Evolutionary conservation across 2,888 invertebrate genomes (phyloP), one percentile per base, ranked within the genome.

Genomic region (Thysanoteuthis rhombus): DNA sequence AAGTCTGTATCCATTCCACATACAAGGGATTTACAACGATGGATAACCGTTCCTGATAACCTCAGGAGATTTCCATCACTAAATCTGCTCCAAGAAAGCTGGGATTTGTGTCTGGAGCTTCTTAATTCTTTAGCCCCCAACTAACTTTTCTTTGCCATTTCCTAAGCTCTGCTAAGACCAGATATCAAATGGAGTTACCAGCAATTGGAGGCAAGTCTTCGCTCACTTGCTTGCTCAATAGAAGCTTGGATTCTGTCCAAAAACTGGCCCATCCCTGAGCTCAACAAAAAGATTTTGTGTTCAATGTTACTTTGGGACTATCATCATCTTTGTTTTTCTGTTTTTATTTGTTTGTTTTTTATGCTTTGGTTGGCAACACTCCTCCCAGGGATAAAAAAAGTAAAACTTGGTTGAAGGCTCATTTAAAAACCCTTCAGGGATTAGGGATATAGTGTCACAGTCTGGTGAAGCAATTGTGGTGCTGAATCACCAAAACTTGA

Each of bases 61-160:
- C 75, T n/a, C n/a, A 75, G 12, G 75, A n/a, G 75, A 75, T 75
- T 75, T 75, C n/a, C 75, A n/a, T 75, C n/a, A 16, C 75, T n/a
- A 75, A 75, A 75, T n/a, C 75, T 75, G 75, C 75, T 75, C 75
- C 75, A 75, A 75, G 75, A 75, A 75, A 75, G 75, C 75, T 75
- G n/a, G 75, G 75, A 75, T 75, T 75, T 75, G n/a, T 75, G 75
- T 75, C 75, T 75, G 75, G n/a, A 75, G 75, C 75, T 36, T 75
- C 75, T 75, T 75, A 75, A 75, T 75, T 75, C 75, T 75, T 75
- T 75, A n/a, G 75, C 75, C 75, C n/a, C 75, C n/a, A 16, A n/a
- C 75, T 36, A n/a, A n/a, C 75, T 36, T 75, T 36, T 19, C 75
- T 75, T 36, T 75, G n/a, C 75, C 75, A 75, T 75, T 19, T 75